Evolutionary conservation across 2,797 vertebrate species (phyloP).

Genomic region (Eupleurogrammus muticus): DNA sequence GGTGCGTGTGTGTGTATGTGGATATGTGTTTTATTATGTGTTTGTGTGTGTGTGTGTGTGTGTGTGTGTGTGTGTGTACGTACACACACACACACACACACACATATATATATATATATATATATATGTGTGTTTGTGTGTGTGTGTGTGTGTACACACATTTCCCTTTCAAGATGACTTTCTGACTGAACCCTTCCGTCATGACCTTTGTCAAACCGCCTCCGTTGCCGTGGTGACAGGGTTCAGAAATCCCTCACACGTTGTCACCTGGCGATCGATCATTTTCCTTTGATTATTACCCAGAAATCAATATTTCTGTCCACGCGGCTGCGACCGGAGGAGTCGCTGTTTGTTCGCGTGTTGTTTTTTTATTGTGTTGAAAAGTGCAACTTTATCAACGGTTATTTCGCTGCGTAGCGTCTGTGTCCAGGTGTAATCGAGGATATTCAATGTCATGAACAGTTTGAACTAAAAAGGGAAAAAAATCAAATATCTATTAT

Average conservation of each 20-base stretch:
- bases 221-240: conserved; percentile 84
- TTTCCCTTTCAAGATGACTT: conserved; percentile 80
- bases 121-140: conserved; percentile 10
- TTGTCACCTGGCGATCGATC: conserved; percentile 93
- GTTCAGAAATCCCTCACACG: conserved; percentile 85
- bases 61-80: too few relatives aligned
- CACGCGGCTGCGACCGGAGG: fast-evolving
- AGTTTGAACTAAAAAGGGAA: background rate
- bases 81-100: too few relatives aligned
- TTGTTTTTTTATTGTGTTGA: too few relatives aligned
- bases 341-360: conserved; percentile 23
- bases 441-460: background rate
- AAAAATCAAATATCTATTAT: too few relatives aligned
- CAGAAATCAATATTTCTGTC: conserved; percentile 86
- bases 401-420: conserved; percentile 17
- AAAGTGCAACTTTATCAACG: conserved; percentile 29
- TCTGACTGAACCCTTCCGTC: conserved; percentile 83
- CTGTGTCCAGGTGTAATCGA: conserved; percentile 7
- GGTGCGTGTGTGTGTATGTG: too few relatives aligned
- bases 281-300: conserved; percentile 93
- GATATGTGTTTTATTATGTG: too few relatives aligned
- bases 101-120: too few relatives aligned
- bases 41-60: too few relatives aligned
- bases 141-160: conserved; percentile 2
- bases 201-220: conserved; percentile 85